Evolutionary conservation across 2,797 vertebrate species (phyloP).

Genomic region (Crenichthys baileyi): DNA sequence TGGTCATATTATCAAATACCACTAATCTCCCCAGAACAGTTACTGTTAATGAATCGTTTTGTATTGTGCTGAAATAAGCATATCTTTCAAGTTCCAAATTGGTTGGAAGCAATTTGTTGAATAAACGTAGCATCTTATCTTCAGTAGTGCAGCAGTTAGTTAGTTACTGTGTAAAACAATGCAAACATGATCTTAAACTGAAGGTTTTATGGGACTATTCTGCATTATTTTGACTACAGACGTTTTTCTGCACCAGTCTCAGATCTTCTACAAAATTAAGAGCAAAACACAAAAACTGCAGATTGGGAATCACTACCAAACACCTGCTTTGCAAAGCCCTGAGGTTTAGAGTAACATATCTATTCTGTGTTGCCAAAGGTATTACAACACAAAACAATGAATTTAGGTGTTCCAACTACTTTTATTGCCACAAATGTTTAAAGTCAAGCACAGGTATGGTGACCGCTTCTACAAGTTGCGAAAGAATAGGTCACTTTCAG

Average conservation of each 20-base stretch:
- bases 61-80: neutral
- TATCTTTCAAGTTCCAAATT: neutral
- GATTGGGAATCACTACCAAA: neutral
- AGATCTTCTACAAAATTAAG: neutral
- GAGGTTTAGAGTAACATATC: neutral
- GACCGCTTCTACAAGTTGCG: neutral
- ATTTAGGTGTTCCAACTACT: neutral
- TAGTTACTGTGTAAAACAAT: neutral
- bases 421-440: neutral
- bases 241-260: neutral
- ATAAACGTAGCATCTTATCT: neutral
- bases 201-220: neutral
- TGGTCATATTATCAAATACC: neutral
- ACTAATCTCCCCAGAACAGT: neutral
- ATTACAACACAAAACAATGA: neutral
- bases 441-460: neutral
- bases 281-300: neutral
- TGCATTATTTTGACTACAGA: neutral
- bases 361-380: neutral
- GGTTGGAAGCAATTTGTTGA: neutral
- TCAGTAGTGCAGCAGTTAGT: neutral
- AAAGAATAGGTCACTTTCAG: neutral
- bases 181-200: neutral
- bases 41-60: neutral
- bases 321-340: neutral